Evolutionary conservation across 2,888 invertebrate genomes (phyloP), one percentile per base, ranked within the genome.

Genomic region (Fragum fragum): DNA sequence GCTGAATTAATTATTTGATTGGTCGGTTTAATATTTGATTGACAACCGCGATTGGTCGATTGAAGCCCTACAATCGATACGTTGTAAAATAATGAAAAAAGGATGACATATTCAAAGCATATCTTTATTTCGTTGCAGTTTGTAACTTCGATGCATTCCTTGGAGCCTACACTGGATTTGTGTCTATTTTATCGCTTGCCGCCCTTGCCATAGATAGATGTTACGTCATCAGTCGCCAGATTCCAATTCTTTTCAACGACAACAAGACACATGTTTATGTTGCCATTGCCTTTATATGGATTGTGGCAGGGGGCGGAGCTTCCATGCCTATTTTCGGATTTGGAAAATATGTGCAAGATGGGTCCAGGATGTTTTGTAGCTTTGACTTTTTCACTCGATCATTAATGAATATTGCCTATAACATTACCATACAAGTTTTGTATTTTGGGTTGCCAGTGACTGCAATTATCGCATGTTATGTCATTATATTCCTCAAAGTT

Each of bases 331-430:
- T 74, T 16, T 39, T 74, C 26, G 81, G 81, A 16, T 74, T 77
- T 26, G 81, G 81, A 52, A 52, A 47, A 1, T 81, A 74, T 47
- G 77, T 78, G 9, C 28, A 78, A n/a, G 77, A 81, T 28, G 74
- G 81, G 21, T 81, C 81, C 1, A 66, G 57, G 16, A 36, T 78
- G 14, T 70, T 74, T 6, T 81, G 81, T 57, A 74, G 73, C 16
- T 77, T 78, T 52, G 76, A 78, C 39, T 75, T 66, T 55, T 73
- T 81, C n/a, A 71, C 71, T 16, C 66, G 63, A 42, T 66, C 73
- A 0, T 11, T 11, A 5, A 36, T 23, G n/a, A 75, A 74, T 57
- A 66, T 77, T 18, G 52, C 68, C 5, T 78, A 81, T 32, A 77
- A 71, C 36, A 42, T 81, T 11, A 18, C 71, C 1, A 57, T 81